Conservation (phyloP, 2,797 vertebrate species). For the Anguilla obscura region DNA sequence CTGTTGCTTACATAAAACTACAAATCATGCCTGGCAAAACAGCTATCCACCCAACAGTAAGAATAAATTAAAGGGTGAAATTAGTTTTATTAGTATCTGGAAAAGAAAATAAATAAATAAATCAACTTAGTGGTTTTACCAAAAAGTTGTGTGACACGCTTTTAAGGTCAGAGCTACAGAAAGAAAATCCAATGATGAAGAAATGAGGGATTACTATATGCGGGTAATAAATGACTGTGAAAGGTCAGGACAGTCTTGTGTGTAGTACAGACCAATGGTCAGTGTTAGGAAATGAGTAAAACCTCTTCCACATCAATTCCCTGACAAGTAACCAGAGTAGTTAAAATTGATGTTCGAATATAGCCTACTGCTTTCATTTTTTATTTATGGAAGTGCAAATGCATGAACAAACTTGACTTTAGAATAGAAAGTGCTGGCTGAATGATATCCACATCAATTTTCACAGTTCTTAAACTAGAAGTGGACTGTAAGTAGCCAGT, state of each 20-base stretch:
- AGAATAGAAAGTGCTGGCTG: neutral
- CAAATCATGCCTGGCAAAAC: neutral
- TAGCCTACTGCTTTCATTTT: neutral
- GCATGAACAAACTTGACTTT: neutral
- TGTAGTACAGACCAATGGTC: neutral
- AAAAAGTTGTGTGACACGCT: neutral
- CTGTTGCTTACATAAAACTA: neutral
- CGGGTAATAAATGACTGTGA: conserved; percentile 12
- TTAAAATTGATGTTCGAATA: neutral
- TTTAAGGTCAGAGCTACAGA: conserved; percentile 25
- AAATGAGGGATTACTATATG: neutral
- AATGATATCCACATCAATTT: neutral
- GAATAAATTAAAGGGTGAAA: neutral
- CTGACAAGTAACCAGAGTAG: neutral
- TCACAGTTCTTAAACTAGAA: neutral
- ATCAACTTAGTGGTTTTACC: neutral
- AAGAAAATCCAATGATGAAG: conserved; percentile 19
- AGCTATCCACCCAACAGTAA: neutral
- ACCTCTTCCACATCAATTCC: neutral
- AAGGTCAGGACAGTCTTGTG: conserved; percentile 21
- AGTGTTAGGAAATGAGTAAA: neutral
- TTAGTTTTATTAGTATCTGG: neutral
- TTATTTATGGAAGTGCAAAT: neutral
- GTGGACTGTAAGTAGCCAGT: neutral
- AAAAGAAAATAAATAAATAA: neutral